A percentile compares a stretch with the other conserved stretches of the same genome.
Evolutionary conservation across 2,113 vertebrate species (phyloP).

Genomic region (Lanius collurio): DNA sequence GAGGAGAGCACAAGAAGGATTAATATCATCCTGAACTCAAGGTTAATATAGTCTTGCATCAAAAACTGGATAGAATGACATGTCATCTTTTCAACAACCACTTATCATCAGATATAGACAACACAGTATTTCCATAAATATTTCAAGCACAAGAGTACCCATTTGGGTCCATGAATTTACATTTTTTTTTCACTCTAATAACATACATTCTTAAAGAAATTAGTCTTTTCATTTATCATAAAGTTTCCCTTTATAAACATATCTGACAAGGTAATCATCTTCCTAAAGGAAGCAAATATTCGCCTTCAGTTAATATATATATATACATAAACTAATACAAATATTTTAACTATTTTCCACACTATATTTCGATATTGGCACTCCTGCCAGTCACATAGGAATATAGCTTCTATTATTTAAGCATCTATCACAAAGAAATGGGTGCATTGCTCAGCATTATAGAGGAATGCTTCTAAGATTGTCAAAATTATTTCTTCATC

Average conservation of each 20-base stretch:
- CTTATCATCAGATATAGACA: slow-evolving; percentile 57
- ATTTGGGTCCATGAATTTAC: slow-evolving; percentile 44
- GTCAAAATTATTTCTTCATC: background rate
- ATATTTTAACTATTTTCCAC: background rate
- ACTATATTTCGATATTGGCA: background rate
- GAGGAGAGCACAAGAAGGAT: slow-evolving; percentile 12
- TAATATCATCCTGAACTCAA: slow-evolving; percentile 40
- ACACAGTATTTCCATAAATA: slow-evolving; percentile 58
- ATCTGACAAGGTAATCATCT: slow-evolving; percentile 6
- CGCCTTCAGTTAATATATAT: background rate
- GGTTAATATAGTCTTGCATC: slow-evolving; percentile 51
- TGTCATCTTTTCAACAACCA: slow-evolving; percentile 51
- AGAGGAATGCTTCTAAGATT: background rate
- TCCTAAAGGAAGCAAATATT: slow-evolving; percentile 16
- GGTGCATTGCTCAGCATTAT: background rate
- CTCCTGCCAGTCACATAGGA: background rate
- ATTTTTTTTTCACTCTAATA: background rate
- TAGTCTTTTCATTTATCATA: slow-evolving; percentile 27
- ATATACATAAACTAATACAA: background rate
- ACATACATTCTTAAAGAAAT: slow-evolving; percentile 5
- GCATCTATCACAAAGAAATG: background rate
- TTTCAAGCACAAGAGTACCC: slow-evolving; percentile 22
- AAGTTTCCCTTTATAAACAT: background rate
- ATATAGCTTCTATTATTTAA: background rate
- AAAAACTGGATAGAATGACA: slow-evolving; percentile 32